Percentiles rank a stretch among this genome's conserved stretches.
Conservation (phyloP, 2,113 vertebrate genomes). For the Corythornis vintsioides region DNA sequence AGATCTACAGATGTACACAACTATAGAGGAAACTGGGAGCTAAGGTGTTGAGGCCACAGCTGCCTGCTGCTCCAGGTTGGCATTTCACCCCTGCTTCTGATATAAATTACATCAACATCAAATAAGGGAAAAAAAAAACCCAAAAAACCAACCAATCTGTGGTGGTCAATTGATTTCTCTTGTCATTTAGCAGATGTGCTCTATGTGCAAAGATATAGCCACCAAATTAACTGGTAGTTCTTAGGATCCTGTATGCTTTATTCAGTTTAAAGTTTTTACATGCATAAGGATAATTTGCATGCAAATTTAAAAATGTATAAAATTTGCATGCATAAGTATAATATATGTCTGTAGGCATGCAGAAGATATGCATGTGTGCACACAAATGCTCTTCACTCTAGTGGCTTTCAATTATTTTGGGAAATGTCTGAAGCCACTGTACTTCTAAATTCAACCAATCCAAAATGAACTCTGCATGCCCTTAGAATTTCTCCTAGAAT, state of each 20-base stretch:
- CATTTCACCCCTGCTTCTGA: not conserved
- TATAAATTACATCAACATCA: conserved; percentile 4
- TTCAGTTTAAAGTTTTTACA: not conserved
- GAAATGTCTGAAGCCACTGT: not conserved
- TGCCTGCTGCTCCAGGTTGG: not conserved
- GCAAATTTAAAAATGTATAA: too few relatives aligned
- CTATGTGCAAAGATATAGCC: not conserved
- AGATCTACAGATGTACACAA: not conserved
- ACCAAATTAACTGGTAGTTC: not conserved
- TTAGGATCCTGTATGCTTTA: not conserved
- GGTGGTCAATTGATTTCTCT: not conserved
- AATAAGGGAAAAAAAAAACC: not conserved
- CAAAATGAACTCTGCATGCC: not conserved
- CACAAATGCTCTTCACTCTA: not conserved
- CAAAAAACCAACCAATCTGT: not conserved
- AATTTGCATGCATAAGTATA: not conserved
- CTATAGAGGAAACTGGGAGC: not conserved
- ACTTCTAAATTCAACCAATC: not conserved
- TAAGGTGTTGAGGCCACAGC: not conserved
- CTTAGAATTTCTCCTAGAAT: not conserved
- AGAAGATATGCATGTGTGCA: not conserved
- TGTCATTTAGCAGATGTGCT: not conserved
- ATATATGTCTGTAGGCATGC: not conserved
- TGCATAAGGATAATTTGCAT: not conserved
- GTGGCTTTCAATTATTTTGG: not conserved